These are phyloP conservation scores for Colius striatus DNA, from an alignment of 2,113 vertebrate species.

Conservation along the genomic window DNA sequence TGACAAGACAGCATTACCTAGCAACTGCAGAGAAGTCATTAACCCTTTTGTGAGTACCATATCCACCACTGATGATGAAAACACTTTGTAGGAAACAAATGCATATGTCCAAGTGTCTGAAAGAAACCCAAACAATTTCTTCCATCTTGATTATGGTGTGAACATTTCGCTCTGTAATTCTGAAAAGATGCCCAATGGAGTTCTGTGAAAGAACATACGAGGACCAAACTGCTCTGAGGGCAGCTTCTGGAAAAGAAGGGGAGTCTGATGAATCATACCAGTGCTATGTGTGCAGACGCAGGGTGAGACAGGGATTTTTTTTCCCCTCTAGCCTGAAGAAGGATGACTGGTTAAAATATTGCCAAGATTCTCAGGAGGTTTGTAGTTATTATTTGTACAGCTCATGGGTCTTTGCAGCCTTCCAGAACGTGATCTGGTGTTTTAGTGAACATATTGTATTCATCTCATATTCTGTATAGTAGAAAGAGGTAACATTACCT, in stretches of 20 bases:
- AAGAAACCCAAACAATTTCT: not conserved
- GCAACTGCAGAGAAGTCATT: slow-evolving; percentile 54
- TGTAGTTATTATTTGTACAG: not conserved
- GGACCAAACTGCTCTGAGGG: not conserved
- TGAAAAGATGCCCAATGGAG: slow-evolving; percentile 19
- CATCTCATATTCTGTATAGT: not conserved
- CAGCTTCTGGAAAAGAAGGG: slow-evolving; percentile 1
- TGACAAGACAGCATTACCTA: slow-evolving; percentile 62
- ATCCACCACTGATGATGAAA: not conserved
- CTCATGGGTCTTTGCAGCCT: not conserved
- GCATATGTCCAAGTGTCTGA: not conserved
- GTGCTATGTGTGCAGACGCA: not conserved
- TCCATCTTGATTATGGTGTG: slow-evolving; percentile 9
- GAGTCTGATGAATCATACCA: not conserved
- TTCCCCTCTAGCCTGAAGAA: not conserved
- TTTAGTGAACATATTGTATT: not conserved
- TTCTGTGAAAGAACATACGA: slow-evolving; percentile 11
- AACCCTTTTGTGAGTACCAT: slow-evolving; percentile 37
- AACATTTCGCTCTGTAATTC: slow-evolving; percentile 43
- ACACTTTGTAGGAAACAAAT: not conserved
- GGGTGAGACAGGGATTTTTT: not conserved
- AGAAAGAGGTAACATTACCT: not conserved
- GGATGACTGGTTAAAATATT: not conserved
- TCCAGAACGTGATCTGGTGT: not conserved
- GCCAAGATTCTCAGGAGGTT: not conserved